Evolutionary conservation across 2,888 invertebrate genomes (phyloP).

Genomic region (Anodontia alba): DNA sequence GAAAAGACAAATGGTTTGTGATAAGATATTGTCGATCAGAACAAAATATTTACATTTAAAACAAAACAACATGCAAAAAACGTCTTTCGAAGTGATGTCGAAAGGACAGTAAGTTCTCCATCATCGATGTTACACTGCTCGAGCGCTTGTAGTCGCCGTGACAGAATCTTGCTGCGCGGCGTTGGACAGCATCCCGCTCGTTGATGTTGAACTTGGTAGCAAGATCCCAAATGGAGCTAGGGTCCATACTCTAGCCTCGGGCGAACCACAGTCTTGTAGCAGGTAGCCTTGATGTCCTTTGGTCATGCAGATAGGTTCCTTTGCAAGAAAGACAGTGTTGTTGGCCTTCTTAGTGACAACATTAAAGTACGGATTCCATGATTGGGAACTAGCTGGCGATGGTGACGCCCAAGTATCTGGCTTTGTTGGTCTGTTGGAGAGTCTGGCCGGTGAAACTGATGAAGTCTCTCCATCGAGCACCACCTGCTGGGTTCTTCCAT

Average conservation of each 20-base stretch:
- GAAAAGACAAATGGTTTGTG: no score
- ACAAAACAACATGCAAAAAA: no score
- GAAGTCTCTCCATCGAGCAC: no score
- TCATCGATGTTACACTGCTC: slow-evolving; percentile 40
- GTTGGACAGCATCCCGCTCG: slow-evolving; percentile 36
- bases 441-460: background rate
- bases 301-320: slow-evolving; percentile 35
- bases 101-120: slow-evolving; percentile 24
- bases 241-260: slow-evolving; percentile 47
- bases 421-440: no score
- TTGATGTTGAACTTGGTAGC: slow-evolving; percentile 23
- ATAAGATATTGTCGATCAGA: no score
- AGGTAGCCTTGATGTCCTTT: slow-evolving; percentile 25
- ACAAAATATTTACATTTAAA: no score
- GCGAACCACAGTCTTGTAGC: slow-evolving; percentile 38
- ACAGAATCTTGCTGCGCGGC: slow-evolving; percentile 40
- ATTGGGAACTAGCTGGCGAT: slow-evolving; percentile 29
- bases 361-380: slow-evolving; percentile 29
- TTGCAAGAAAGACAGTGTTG: slow-evolving; percentile 35
- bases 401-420: slow-evolving; percentile 36
- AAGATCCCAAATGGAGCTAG: slow-evolving; percentile 34
- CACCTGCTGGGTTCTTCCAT: no score
- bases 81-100: no score
- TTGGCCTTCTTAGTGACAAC: slow-evolving; percentile 29
- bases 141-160: slow-evolving; percentile 31